phyloP scores from a whole-genome alignment of 1,140 invertebrate species.

The Sycophila sp. region DNA sequence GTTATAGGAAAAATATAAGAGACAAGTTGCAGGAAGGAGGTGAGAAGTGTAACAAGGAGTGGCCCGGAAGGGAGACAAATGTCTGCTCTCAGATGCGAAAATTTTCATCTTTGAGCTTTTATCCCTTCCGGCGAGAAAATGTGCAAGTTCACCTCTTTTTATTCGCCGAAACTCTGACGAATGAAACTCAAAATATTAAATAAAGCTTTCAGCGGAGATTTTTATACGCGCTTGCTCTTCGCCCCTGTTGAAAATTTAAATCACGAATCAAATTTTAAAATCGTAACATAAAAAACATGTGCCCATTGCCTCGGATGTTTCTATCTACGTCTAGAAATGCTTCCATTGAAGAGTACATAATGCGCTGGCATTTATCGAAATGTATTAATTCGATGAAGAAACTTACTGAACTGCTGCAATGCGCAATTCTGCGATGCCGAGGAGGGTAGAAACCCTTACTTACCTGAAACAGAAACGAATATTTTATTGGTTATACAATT shows the following conservation, averaged over 20 bases:
- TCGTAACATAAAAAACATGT: neutral
- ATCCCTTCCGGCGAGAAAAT: neutral
- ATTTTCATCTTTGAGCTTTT: slow-evolving; percentile 15
- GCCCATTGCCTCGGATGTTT: too few species aligned
- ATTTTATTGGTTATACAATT: too few species aligned
- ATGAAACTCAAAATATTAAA: too few species aligned
- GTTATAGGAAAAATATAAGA: slow-evolving; percentile 3
- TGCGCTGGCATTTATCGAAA: slow-evolving; percentile 7
- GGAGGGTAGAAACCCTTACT: neutral
- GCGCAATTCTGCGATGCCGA: neutral
- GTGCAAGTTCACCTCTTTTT: neutral
- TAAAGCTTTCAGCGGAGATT: too few species aligned
- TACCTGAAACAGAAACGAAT: slow-evolving; percentile 11
- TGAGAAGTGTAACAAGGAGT: neutral
- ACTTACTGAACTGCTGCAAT: slow-evolving; percentile 18
- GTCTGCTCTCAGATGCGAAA: neutral
- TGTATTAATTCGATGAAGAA: slow-evolving; percentile 19
- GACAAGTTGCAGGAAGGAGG: slow-evolving; percentile 5
- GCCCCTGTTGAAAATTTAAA: too few species aligned
- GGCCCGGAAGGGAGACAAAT: neutral
- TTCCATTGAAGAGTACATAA: too few species aligned
- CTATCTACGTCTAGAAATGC: too few species aligned
- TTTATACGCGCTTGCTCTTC: too few species aligned
- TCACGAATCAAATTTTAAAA: too few species aligned
- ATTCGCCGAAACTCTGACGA: too few species aligned